Evolutionary conservation across 2,113 vertebrate species (phyloP).

Genomic region (Percopsis transmontana): DNA sequence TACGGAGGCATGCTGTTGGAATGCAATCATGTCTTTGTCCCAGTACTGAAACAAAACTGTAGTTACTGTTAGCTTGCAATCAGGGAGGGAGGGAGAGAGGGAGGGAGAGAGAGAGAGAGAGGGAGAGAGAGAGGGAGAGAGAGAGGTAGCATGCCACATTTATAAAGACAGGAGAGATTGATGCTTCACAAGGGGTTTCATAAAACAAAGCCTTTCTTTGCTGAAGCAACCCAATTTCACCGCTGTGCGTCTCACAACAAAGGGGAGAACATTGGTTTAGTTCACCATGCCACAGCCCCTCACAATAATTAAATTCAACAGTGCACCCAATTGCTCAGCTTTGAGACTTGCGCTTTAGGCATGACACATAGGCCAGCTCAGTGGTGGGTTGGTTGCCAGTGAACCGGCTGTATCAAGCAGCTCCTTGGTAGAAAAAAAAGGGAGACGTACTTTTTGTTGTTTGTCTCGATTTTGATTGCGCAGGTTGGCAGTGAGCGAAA

Average conservation of each 20-base stretch:
- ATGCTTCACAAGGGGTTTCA: slow-evolving; percentile 1
- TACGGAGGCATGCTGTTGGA: slow-evolving; percentile 54
- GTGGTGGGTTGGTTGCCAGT: no score
- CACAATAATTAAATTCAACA: no score
- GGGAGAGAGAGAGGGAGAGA: not conserved
- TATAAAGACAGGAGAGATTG: not conserved
- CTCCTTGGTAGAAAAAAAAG: no score
- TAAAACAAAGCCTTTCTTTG: not conserved
- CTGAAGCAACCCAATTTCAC: not conserved
- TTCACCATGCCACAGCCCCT: not conserved
- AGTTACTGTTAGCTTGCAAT: slow-evolving; percentile 16
- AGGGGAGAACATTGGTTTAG: not conserved
- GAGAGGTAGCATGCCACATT: not conserved
- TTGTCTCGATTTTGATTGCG: no score
- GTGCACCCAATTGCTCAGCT: no score
- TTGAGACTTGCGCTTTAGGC: no score
- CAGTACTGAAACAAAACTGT: slow-evolving; percentile 17
- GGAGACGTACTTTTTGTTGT: no score
- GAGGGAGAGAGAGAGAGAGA: not conserved
- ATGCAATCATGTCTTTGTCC: slow-evolving; percentile 35
- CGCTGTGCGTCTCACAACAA: not conserved
- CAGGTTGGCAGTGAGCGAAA: no score
- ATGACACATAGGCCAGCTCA: no score
- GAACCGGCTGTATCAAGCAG: no score
- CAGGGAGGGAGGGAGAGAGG: not conserved